Base-by-base conservation (phyloP, 2,888 invertebrate species). In the Bombylius discolor region DNA sequence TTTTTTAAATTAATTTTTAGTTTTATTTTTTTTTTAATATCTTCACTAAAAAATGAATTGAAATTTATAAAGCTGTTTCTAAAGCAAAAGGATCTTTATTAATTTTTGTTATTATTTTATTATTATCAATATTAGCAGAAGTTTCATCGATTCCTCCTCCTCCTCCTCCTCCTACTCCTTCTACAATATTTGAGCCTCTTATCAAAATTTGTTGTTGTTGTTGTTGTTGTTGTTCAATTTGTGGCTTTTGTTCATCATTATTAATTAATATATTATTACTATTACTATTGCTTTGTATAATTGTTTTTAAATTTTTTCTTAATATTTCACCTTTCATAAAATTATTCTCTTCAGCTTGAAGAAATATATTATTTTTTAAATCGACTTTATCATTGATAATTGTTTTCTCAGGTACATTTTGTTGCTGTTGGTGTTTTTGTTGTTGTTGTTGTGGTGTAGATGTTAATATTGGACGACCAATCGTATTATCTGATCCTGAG, bases 401-500 rank as follows among this genome's bases (percentile, higher is more conserved):
- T 58, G 58, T 56, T 14, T 62, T 63, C 32, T 61, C 62, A 34
- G 52, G 42, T 42, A 42, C 39, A 42, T 42, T 42, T 11, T 42
- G 39, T 42, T 42, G 39, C 9, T 42, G 8, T 42, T 42, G 9
- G 6, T 39, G 39, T 9, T 39, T 11, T 6, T 39, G 1, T 42
- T 42, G 39, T 42, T 42, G 39, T 42, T 42, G 39, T 42, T 42
- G 39, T 42, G 39, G 39, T 42, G 39, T 42, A 8, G 39, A 42
- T 11, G 39, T 42, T 11, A 42, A 11, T 42, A 42, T 42, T 42
- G 39, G 39, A 42, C 39, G 39, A 42, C 39, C 39, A 42, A 42
- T 42, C 39, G 39, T 42, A 64, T 80, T 80, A 60, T 79, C 80
- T 3, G 81, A 80, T 64, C 78, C 82, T 63, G 88, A 87, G 44